Conservation (phyloP, 2,888 invertebrate species). For the Hydropsyche betteni region DNA sequence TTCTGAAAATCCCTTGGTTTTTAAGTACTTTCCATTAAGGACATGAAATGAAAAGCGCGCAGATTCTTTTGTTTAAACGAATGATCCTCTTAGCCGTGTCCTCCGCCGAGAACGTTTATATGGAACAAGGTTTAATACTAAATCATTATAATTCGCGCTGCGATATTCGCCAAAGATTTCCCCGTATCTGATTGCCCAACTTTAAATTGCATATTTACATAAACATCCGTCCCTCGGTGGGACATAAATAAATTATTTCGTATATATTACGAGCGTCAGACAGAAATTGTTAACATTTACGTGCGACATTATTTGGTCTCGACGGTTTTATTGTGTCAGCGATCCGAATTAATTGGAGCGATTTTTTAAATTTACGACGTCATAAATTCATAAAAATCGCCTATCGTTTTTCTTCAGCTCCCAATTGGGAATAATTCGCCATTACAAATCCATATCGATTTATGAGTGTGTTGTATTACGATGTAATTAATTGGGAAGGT, state of each 20-base stretch:
- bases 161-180: not conserved
- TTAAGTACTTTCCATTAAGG: slow-evolving; percentile 45
- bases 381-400: not conserved
- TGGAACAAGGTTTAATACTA: slow-evolving; percentile 37
- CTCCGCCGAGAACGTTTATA: slow-evolving; percentile 24
- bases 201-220: slow-evolving; percentile 16
- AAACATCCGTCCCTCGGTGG: too few species aligned
- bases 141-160: slow-evolving; percentile 26
- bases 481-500: not conserved
- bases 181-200: slow-evolving; percentile 5
- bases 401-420: slow-evolving; percentile 17
- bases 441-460: slow-evolving; percentile 3
- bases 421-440: not conserved
- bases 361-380: slow-evolving; percentile 15
- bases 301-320: too few species aligned
- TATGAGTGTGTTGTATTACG: not conserved
- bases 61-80: slow-evolving; percentile 46
- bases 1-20: slow-evolving; percentile 46
- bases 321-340: slow-evolving; percentile 1
- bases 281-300: too few species aligned
- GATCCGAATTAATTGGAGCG: slow-evolving; percentile 7
- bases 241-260: too few species aligned
- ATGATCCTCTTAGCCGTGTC: slow-evolving; percentile 46
- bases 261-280: too few species aligned
- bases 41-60: slow-evolving; percentile 46